Base-by-base conservation (phyloP, 2,113 vertebrate genomes). In the Probosciger aterrimus region DNA sequence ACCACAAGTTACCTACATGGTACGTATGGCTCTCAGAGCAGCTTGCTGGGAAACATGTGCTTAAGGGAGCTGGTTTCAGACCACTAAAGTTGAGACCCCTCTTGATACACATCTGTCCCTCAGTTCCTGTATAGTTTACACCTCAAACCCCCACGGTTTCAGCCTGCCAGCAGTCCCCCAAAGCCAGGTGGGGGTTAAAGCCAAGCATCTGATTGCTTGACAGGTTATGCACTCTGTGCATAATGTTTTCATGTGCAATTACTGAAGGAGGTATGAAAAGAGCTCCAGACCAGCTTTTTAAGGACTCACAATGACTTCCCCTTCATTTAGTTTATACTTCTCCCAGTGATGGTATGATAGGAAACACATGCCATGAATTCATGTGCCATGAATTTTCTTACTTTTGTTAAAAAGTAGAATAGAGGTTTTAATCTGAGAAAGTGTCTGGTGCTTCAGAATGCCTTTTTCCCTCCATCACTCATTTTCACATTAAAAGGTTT, bases 361-460 rank as follows among this genome's bases (percentile, higher is more conserved):
- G 59, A 95, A 96, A 87, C 35, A 85, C 33, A 47, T 64, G 65
- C 70, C 78, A 68, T 31, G 35, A 88, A 79, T 60, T 90, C 78
- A 53, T 2, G 4, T 91, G 64, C 35, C 53, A 41, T 63, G 10
- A 7, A 68, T 79, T 82, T 87, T 31, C 24, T 17, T 28, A n/a
- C 49, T 73, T 79, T 31, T 62, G 20, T 69, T 65, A 69, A 57
- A 87, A 82, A 68, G 37, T 17, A 86, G 59, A 86, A 83, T 6
- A n/a, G 76, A 81, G 25, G 22, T 57, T 88, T 93, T 53, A 86
- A 65, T 76, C 49, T 52, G 27, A 73, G 57, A 85, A 92, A 47
- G 53, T 28, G 7, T 16, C 25, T 71, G 10, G 24, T 37, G 28
- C 15, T 92, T 91, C 68, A 74, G 68, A 69, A 77, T 4, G 15